Base-by-base conservation (phyloP, 1,140 invertebrate genomes). In the Cataglyphis hispanica region DNA sequence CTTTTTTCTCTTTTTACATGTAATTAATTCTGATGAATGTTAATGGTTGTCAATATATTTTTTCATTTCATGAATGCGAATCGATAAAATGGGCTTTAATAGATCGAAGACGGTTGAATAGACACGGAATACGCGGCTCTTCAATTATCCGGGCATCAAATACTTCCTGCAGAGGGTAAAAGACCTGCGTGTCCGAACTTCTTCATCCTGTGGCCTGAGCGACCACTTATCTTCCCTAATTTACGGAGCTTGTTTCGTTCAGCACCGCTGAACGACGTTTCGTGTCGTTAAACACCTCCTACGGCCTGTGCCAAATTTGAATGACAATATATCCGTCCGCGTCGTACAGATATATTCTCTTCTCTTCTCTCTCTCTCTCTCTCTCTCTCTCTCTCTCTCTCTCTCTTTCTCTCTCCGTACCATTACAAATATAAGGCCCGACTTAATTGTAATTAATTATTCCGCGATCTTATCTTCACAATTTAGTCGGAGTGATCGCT, bases 211-310 rank as follows among this genome's bases (percentile, higher is more conserved):
- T 58, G 46, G 78, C 25, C 63, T 40, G 46, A 63, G 53, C 46
- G 60, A 58, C 75, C 86, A 87, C 84, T 87, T 87, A 87, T 87
- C 86, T 86, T 81, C 60, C 84, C 84, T 87, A 87, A 87, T 87
- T 87, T 87, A 86, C 86, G 84, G 86, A 69, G 64, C 64, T 69
- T 74, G 78, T 74, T 83, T 84, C 83, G 60, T 53, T 78, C 74
- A 46, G 77, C 70, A 8, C 27, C 64, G 84, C 50, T 74, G 70
- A 67, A 85, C 74, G 84, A 85, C 83, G 67, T 87, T 81, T 81
- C 86, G 84, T 87, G 84, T 86, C 84, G 50, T 83, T 87, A 86
- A 87, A 87, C 50, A 58, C 69, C 50, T 56, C 67, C 40, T 37
- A 27, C 43, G n/a, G 60, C 40, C 69, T 70, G 46, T 31, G 53